Base-by-base conservation (phyloP, 2,113 vertebrate genomes). In the Odobenus rosmarus region DNA sequence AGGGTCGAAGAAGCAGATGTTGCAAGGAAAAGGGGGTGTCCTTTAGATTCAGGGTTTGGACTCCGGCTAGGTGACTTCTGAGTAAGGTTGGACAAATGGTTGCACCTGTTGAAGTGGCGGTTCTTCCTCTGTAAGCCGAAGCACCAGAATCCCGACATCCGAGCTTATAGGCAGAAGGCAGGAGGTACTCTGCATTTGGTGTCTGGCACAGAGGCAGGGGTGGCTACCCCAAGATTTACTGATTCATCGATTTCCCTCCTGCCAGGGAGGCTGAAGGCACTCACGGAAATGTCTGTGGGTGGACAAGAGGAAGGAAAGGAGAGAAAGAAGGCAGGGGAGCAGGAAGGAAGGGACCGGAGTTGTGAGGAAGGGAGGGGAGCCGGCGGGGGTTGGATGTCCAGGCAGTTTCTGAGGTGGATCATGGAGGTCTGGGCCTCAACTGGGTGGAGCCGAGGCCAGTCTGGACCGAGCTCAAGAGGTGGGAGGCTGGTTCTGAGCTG, bases 131-230 rank as follows among this genome's bases (percentile, higher is more conserved):
- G 28, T 61, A 42, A 85, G 31, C 14, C 1, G 16, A 24, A 24
- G 57, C 9, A 0, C 39, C 57, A 21, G 16, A 10, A 51, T 36
- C n/a, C 39, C 16, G 26, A 0, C 1, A 16, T 7, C 51, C 1
- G 28, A 69, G 69, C 51, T 15, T 13, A 23, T 62, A 53, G 62
- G 53, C 42, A 36, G 42, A 31, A 80, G 67, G 55, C 15, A 18
- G 39, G 72, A 42, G 23, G 11, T 5, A 4, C 80, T 90, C 28
- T 3, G 7, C 5, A 9, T 12, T 57, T 3, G 57, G 21, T 39
- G n/a, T 14, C 42, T 8, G 23, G 69, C 53, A 2, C 57, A 4
- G 49, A 1, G 51, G 39, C 24, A 12, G 10, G 21, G 49, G 51
- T 4, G 36, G 31, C 39, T 11, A 23, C 69, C 28, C 83, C 10